Evolutionary conservation across 1,140 invertebrate species (phyloP).

Genomic region (Ditylenchus dipsaci): DNA sequence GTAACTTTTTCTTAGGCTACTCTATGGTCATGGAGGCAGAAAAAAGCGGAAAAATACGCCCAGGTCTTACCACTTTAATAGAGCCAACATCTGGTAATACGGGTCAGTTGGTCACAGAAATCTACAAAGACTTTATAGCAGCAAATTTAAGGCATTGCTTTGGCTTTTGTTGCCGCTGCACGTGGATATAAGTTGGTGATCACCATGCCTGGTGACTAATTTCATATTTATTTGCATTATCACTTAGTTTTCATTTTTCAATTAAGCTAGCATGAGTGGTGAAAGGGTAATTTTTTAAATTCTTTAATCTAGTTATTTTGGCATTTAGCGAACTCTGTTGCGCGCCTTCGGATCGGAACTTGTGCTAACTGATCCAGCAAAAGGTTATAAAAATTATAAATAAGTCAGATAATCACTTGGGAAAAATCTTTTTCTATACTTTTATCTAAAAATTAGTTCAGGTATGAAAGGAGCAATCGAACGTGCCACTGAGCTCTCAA

Average conservation of each 20-base stretch:
- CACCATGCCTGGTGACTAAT: not conserved
- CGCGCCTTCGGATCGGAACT: conserved; percentile 53
- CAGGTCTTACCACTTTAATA: conserved; percentile 53
- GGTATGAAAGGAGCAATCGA: conserved; percentile 47
- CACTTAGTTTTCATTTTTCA: conserved; percentile 41
- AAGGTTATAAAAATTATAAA: conserved; percentile 17
- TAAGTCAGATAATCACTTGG: no score
- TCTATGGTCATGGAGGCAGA: conserved; percentile 59
- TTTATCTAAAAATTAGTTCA: no score
- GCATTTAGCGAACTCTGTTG: conserved; percentile 50
- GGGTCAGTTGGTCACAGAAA: conserved; percentile 43
- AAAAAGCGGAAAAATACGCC: conserved; percentile 53
- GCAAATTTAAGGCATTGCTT: conserved; percentile 24
- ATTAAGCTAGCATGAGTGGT: conserved; percentile 57
- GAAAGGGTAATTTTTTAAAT: conserved; percentile 31
- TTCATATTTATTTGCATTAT: conserved; percentile 43
- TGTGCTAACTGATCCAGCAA: conserved; percentile 47
- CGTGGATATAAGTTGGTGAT: conserved; percentile 41
- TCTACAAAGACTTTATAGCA: not conserved
- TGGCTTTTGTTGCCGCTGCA: conserved; percentile 36
- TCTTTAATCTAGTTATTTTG: not conserved
- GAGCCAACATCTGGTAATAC: conserved; percentile 58
- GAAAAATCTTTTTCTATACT: no score
- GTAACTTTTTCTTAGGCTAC: not conserved
- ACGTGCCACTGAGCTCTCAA: conserved; percentile 44